These are phyloP conservation scores for Alfaro cultratus DNA, from an alignment of 2,797 vertebrate genomes.

Conservation along the genomic window DNA sequence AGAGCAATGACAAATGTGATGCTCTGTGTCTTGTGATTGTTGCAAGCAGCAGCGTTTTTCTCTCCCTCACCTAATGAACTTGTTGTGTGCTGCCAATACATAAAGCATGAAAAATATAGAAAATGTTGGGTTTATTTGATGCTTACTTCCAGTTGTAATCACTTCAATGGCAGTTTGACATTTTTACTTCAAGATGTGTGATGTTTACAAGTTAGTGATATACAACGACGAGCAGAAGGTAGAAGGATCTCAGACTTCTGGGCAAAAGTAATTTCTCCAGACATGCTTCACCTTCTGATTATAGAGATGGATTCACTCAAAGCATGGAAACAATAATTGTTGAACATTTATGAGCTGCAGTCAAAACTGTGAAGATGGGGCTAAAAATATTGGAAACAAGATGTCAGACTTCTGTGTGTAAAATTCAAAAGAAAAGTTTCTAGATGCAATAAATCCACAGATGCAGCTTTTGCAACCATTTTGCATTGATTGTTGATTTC, in stretches of 20 bases:
- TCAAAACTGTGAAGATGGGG: neutral
- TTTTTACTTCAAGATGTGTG: neutral
- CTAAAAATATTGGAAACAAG: neutral
- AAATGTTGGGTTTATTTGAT: neutral
- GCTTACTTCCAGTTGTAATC: neutral
- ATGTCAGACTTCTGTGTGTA: neutral
- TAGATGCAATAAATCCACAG: neutral
- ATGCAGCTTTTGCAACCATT: neutral
- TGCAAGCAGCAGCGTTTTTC: neutral
- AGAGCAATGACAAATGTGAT: neutral
- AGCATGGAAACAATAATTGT: neutral
- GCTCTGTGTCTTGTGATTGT: neutral
- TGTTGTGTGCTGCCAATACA: neutral
- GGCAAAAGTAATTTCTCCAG: neutral
- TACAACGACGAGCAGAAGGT: neutral
- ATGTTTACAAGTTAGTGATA: neutral
- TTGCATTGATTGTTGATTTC: neutral
- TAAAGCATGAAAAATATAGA: neutral
- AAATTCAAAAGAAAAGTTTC: neutral
- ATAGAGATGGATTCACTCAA: neutral
- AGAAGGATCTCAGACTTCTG: neutral
- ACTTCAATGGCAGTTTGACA: neutral
- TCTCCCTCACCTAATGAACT: neutral
- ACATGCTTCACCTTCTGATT: neutral
- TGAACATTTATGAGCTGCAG: neutral